Conservation (phyloP, 2,888 invertebrate genomes). For the Thelaira solivaga region DNA sequence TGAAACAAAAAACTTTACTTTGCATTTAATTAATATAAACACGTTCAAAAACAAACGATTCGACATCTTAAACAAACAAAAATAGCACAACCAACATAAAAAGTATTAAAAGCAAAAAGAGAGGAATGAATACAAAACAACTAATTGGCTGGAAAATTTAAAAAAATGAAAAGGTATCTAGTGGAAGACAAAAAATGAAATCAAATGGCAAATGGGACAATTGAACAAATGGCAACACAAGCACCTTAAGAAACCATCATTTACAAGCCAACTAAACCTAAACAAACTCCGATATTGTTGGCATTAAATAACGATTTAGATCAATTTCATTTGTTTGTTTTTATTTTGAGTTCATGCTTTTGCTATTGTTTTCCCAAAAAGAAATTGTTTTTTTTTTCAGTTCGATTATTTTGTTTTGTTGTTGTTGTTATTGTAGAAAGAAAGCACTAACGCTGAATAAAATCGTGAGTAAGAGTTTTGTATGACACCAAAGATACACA, state of each 20-base stretch:
- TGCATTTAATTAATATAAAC: constrained; percentile 61
- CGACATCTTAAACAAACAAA: constrained; percentile 27
- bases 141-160: constrained; percentile 59
- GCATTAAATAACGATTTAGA: constrained; percentile 59
- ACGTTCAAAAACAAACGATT: constrained; percentile 45
- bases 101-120: neutral
- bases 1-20: constrained; percentile 25
- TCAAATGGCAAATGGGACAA: neutral
- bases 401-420: constrained; percentile 6
- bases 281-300: too few relatives aligned
- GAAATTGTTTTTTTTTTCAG: constrained; percentile 5
- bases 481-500: constrained; percentile 54
- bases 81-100: constrained; percentile 10
- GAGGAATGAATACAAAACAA: constrained; percentile 1
- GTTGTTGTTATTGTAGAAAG: neutral
- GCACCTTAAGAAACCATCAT: constrained; percentile 44
- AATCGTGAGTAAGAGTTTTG: constrained; percentile 60
- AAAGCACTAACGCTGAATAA: constrained; percentile 11
- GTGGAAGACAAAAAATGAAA: neutral
- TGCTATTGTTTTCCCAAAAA: constrained; percentile 16
- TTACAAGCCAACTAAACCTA: constrained; percentile 15
- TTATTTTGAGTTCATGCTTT: neutral
- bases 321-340: constrained; percentile 4
- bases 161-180: constrained; percentile 6
- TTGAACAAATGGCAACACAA: constrained; percentile 33